Percentiles rank a stretch among this genome's conserved stretches.
Evolutionary conservation across 2,113 vertebrate species (phyloP).

Genomic region (Rhinolophus sinicus): DNA sequence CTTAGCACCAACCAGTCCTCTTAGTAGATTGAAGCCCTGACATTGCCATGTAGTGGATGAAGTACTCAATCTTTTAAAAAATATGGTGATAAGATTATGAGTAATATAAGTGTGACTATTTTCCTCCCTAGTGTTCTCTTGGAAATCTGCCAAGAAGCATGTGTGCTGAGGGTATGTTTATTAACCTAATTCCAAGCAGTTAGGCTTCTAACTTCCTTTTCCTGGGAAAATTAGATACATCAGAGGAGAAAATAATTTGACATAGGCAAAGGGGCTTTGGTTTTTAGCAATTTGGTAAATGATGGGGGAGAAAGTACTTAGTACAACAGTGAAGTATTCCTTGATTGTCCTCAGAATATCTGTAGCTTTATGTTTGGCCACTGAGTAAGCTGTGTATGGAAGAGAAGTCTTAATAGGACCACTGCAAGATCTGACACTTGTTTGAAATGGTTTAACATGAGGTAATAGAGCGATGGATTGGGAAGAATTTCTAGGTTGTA

Average conservation of each 20-base stretch:
- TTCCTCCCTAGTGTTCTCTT: not conserved
- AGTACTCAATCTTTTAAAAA: conserved; percentile 19
- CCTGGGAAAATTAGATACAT: conserved; percentile 11
- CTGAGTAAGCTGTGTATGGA: not conserved
- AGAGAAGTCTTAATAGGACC: not conserved
- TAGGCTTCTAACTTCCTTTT: conserved; percentile 29
- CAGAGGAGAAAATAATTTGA: conserved; percentile 30
- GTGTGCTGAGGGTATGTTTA: not conserved
- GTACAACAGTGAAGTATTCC: not conserved
- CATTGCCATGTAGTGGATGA: not conserved
- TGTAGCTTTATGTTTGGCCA: conserved; percentile 1
- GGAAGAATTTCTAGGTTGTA: conserved; percentile 13
- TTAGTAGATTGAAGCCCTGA: not conserved
- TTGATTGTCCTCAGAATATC: conserved; percentile 36
- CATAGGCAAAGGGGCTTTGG: not conserved
- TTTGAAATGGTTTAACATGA: not conserved
- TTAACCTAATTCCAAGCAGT: conserved; percentile 3
- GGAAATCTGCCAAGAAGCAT: conserved; percentile 25
- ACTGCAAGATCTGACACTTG: not conserved
- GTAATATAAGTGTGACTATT: not conserved
- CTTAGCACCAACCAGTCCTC: not conserved
- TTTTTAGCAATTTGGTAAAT: conserved; percentile 3
- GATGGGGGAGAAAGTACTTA: not conserved
- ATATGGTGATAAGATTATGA: not conserved
- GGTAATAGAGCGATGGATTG: not conserved